These are phyloP conservation scores for Chaetodon trifascialis DNA, from an alignment of 2,113 vertebrate species.

Conservation along the genomic window DNA sequence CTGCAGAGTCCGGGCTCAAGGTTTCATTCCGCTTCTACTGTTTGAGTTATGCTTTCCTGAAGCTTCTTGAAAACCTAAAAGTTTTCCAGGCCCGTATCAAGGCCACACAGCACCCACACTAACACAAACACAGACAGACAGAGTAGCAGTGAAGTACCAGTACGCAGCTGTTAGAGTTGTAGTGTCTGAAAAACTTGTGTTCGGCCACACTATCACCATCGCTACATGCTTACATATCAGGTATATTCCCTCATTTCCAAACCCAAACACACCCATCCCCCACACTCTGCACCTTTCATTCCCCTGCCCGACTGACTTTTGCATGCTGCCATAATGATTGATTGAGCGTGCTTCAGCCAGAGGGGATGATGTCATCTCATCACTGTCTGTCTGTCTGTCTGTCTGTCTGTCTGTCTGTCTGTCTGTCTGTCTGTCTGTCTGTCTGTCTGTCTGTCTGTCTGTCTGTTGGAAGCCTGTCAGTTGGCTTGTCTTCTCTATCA, in stretches of 20 bases:
- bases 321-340: slow-evolving; percentile 54
- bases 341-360: slow-evolving; percentile 35
- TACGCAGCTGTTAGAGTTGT: background rate
- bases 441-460: slow-evolving; percentile 10
- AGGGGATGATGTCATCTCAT: slow-evolving; percentile 63
- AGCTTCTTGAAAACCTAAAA: background rate
- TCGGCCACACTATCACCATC: background rate
- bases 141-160: background rate
- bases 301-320: slow-evolving; percentile 33
- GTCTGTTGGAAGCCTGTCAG: slow-evolving; percentile 33
- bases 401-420: slow-evolving; percentile 8
- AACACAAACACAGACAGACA: background rate
- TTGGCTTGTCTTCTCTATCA: slow-evolving; percentile 18
- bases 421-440: slow-evolving; percentile 24
- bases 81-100: background rate
- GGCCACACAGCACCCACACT: slow-evolving; percentile 2
- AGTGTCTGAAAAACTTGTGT: background rate
- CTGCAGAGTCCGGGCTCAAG: too few species aligned
- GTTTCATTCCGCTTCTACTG: background rate
- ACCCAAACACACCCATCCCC: slow-evolving; percentile 34
- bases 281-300: slow-evolving; percentile 28
- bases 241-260: background rate
- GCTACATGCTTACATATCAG: slow-evolving; percentile 8
- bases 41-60: background rate
- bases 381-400: slow-evolving; percentile 28